Percentiles rank a stretch among this genome's conserved stretches.
phyloP scores from a whole-genome alignment of 1,140 invertebrate genomes.

The Ips nitidus region DNA sequence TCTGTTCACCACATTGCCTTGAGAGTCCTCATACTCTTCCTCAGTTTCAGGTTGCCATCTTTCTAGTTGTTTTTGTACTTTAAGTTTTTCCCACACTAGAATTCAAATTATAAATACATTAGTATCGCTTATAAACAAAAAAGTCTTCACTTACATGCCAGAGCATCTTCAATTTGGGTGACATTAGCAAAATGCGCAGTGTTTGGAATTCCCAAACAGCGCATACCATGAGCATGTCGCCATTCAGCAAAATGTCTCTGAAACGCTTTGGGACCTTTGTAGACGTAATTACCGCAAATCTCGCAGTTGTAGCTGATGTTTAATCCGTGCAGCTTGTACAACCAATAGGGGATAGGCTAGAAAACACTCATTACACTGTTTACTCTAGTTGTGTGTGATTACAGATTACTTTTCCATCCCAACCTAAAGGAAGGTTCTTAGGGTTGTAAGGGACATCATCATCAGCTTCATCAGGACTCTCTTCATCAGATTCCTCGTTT shows the following conservation, averaged over 20 bases:
- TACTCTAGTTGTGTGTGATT: not conserved
- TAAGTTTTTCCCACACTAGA: slow-evolving; percentile 95
- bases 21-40: slow-evolving; percentile 98
- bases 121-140: slow-evolving; percentile 43
- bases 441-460: slow-evolving; percentile 98
- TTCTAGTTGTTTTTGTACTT: slow-evolving; percentile 91
- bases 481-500: slow-evolving; percentile 83
- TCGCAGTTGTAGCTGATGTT: slow-evolving; percentile 99
- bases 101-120: slow-evolving; percentile 29
- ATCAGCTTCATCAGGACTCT: slow-evolving; percentile 82
- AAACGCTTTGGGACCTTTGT: slow-evolving; percentile 99
- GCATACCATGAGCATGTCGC: slow-evolving; percentile 99
- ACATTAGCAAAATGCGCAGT: slow-evolving; percentile 99
- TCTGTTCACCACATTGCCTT: slow-evolving; percentile 97
- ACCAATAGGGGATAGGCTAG: slow-evolving; percentile 96
- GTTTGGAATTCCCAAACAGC: slow-evolving; percentile 98
- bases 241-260: slow-evolving; percentile 99
- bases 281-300: slow-evolving; percentile 99
- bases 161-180: slow-evolving; percentile 97
- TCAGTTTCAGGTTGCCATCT: slow-evolving; percentile 96
- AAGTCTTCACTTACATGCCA: slow-evolving; percentile 68
- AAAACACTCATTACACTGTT: slow-evolving; percentile 4
- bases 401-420: slow-evolving; percentile 90
- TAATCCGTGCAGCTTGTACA: slow-evolving; percentile 98
- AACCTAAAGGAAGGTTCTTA: slow-evolving; percentile 97